Percentiles rank a stretch among this genome's conserved stretches.
These are phyloP conservation scores for Pangasius macronema DNA, from an alignment of 2,797 vertebrate genomes.

Conservation along the genomic window DNA sequence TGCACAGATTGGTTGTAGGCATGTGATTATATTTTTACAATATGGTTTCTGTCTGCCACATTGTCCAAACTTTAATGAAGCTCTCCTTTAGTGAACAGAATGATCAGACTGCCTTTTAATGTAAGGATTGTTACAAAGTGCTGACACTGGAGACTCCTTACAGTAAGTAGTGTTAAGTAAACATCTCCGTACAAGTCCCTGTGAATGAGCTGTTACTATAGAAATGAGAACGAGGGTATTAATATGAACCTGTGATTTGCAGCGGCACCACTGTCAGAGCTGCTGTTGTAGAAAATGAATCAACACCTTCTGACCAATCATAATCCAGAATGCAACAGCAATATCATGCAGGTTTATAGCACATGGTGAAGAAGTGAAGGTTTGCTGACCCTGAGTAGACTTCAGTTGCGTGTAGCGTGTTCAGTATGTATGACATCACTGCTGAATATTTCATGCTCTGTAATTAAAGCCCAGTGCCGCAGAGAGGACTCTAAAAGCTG, in stretches of 20 bases:
- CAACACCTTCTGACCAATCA: not conserved
- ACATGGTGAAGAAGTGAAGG: not conserved
- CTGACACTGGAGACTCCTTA: not conserved
- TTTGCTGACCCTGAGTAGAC: not conserved
- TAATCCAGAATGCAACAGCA: not conserved
- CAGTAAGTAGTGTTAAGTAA: not conserved
- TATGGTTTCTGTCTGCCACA: not conserved
- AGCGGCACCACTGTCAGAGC: not conserved
- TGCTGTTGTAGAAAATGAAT: not conserved
- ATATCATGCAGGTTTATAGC: not conserved
- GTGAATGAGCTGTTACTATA: not conserved
- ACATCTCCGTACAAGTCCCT: not conserved
- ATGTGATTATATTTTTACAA: not conserved
- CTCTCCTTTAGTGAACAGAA: not conserved
- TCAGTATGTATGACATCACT: slow-evolving; percentile 10
- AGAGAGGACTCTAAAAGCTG: slow-evolving; percentile 19
- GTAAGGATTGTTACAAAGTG: not conserved
- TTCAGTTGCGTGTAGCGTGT: slow-evolving; percentile 3
- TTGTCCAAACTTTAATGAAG: not conserved
- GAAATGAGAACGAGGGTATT: not conserved
- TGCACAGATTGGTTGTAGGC: not conserved
- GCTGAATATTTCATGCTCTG: slow-evolving; percentile 34
- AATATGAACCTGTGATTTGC: not conserved
- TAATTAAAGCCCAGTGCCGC: slow-evolving; percentile 40
- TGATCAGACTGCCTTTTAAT: no score